phyloP scores from a whole-genome alignment of 2,113 vertebrate genomes.

The Hepsetus odoe region DNA sequence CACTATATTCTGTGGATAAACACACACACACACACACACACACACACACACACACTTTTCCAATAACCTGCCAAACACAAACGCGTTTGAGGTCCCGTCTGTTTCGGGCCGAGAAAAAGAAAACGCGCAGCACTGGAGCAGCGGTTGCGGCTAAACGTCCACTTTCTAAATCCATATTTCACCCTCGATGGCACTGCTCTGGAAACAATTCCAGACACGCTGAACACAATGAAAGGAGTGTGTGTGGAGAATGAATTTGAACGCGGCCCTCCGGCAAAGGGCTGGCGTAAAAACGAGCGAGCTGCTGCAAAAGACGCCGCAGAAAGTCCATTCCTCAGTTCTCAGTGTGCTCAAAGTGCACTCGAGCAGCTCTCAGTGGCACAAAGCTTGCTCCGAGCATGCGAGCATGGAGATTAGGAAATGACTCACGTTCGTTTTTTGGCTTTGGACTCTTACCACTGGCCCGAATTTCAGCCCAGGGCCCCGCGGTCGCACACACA shows the following conservation, averaged over 20 bases:
- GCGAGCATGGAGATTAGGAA: not conserved
- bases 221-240: too few species aligned
- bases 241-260: not conserved
- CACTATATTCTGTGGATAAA: too few species aligned
- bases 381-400: not conserved
- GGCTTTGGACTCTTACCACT: not conserved
- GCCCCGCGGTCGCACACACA: not conserved
- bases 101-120: too few species aligned
- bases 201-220: too few species aligned
- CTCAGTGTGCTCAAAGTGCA: slow-evolving; percentile 30
- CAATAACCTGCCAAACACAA: too few species aligned
- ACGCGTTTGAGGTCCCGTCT: too few species aligned
- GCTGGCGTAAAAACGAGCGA: not conserved
- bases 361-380: not conserved
- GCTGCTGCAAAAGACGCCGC: not conserved
- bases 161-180: too few species aligned
- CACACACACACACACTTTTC: not conserved
- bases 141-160: too few species aligned
- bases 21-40: not conserved
- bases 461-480: not conserved
- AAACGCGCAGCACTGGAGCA: too few species aligned
- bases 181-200: not conserved
- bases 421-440: not conserved
- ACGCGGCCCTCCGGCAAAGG: not conserved
- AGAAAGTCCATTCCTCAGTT: not conserved